These are phyloP conservation scores for Centropyge bicolor DNA, from an alignment of 2,797 vertebrate species.

Conservation along the genomic window DNA sequence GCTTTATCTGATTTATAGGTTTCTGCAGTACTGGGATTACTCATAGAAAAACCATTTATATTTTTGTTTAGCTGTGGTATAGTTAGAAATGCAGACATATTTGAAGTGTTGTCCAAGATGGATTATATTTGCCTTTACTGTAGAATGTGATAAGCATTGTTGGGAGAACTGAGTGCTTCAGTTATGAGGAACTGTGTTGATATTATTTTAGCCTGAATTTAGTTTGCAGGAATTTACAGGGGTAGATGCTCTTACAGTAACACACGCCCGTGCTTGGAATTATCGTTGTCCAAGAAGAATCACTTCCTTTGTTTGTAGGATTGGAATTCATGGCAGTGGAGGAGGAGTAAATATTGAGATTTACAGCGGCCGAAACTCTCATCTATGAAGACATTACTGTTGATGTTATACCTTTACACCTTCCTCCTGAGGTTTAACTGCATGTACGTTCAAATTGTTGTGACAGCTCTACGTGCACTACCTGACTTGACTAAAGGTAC, in stretches of 20 bases:
- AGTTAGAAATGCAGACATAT: conserved; percentile 18
- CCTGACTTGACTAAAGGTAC: conserved; percentile 8
- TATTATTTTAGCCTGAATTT: conserved; percentile 26
- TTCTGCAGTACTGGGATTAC: conserved; percentile 11
- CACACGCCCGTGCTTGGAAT: conserved; percentile 28
- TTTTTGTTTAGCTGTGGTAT: conserved; percentile 24
- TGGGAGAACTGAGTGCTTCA: conserved; percentile 13
- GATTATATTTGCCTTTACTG: conserved; percentile 40
- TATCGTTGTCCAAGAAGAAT: conserved; percentile 25
- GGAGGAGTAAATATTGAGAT: conserved; percentile 41
- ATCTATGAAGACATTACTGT: conserved; percentile 8
- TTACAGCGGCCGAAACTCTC: conserved; percentile 7
- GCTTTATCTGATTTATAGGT: not conserved
- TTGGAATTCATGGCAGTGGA: conserved; percentile 36
- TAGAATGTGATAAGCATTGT: conserved; percentile 36
- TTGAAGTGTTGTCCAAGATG: conserved; percentile 2
- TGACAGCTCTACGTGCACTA: conserved; percentile 5
- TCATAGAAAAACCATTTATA: not conserved
- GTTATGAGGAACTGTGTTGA: conserved; percentile 35
- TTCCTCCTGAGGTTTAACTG: conserved; percentile 5
- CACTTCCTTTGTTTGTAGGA: conserved; percentile 37
- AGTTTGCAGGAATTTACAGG: conserved; percentile 31
- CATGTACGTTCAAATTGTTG: conserved; percentile 6
- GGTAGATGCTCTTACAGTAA: conserved; percentile 28
- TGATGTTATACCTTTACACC: conserved; percentile 6